Base-by-base conservation (phyloP, 2,888 invertebrate genomes). In the Chirona hameri region DNA sequence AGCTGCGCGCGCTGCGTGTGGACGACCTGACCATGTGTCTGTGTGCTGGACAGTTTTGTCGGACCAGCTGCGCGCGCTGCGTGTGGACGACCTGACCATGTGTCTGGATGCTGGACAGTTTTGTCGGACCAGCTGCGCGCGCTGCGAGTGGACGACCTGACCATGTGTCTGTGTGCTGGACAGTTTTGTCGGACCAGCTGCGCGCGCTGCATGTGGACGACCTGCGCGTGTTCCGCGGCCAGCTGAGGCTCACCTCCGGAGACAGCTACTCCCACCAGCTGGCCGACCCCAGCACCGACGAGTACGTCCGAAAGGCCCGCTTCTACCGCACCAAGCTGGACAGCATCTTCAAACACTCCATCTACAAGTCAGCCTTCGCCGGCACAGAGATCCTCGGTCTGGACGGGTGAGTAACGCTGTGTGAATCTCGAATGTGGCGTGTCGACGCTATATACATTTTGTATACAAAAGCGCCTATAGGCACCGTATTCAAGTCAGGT, bases 171-270 rank as follows among this genome's bases (percentile, higher is more conserved):
- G 39, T 79, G 5, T 31, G n/a, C 15, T n/a, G 15, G 31, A 3
- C 80, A 80, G 80, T 80, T 52, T 15, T 80, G 29, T 52, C 52
- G 14, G 80, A 80, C 27, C 80, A 80, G 27, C 52, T 80, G 52
- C n/a, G 52, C 18, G n/a, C 52, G 18, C 52, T 55, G n/a, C 80
- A 18, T 4, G 80, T 15, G 48, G 80, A 80, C 82, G 93, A 93
- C 86, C 94, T 95, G 87, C 93, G 94, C 88, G 91, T 94, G 83
- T 96, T 95, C 89, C 91, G 95, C 84, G 96, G 93, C 72, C 93
- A 93, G 83, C 94, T 96, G 88, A 91, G 92, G 85, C 92, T 95
- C 84, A 89, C 89, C 82, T 90, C 91, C 84, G 92, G 93, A 21
- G 93, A 95, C 86, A 91, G 90, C n/a, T 93, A 93, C 90, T 90